Evolutionary conservation across 2,113 vertebrate species (phyloP).

Genomic region (Pterocles orientalis): DNA sequence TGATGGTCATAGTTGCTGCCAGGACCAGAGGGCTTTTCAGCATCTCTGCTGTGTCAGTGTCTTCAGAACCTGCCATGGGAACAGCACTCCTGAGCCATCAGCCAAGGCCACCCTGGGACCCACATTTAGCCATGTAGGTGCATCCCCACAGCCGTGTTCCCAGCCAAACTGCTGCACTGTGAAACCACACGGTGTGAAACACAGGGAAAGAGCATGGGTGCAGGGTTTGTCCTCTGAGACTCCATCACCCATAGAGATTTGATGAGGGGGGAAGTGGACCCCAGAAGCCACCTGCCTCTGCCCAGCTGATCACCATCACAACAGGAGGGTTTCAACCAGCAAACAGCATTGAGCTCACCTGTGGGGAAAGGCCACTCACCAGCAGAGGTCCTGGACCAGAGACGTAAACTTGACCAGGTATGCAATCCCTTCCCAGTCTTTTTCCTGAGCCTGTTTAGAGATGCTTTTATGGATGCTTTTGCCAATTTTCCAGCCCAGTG

Average conservation of each 20-base stretch:
- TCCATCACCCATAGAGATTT: not conserved
- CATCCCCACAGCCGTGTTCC: not conserved
- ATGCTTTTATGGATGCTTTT: not conserved
- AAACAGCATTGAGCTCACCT: not conserved
- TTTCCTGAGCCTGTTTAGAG: not conserved
- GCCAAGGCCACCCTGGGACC: not conserved
- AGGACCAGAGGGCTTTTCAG: too few relatives aligned
- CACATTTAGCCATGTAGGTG: not conserved
- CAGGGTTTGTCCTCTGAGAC: not conserved
- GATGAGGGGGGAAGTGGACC: not conserved
- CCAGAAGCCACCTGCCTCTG: not conserved
- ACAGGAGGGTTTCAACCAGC: not conserved
- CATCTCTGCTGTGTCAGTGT: too few relatives aligned
- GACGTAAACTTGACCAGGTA: not conserved
- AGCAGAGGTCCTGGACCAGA: not conserved
- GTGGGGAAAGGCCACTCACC: not conserved
- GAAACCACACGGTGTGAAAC: not conserved
- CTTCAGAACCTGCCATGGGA: not conserved
- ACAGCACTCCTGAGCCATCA: not conserved
- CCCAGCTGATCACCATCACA: not conserved
- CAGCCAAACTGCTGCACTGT: not conserved
- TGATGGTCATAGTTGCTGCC: too few relatives aligned
- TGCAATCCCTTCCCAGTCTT: not conserved
- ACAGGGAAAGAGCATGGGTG: not conserved
- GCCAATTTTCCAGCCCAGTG: not conserved